Percentiles rank a stretch among this genome's conserved stretches.
These are phyloP conservation scores for Alcis repandata DNA, from an alignment of 2,888 invertebrate genomes.

Conservation along the genomic window DNA sequence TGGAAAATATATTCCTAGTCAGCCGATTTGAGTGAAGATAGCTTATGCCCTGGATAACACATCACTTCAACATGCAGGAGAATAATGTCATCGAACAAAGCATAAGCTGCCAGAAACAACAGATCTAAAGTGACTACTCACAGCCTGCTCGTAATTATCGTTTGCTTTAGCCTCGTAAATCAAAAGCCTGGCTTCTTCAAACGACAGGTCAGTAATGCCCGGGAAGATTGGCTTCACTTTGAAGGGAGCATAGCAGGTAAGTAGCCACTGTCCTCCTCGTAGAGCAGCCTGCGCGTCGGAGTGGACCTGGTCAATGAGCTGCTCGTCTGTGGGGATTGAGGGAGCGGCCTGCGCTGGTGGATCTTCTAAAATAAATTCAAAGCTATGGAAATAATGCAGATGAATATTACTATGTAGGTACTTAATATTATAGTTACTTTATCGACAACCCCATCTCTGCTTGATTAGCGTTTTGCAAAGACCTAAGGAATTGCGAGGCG, in stretches of 20 bases:
- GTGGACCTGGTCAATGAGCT: slow-evolving; percentile 76
- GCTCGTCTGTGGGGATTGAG: slow-evolving; percentile 62
- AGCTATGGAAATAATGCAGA: no score
- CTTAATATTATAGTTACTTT: no score
- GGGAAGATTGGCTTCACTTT: slow-evolving; percentile 91
- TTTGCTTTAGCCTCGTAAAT: slow-evolving; percentile 91
- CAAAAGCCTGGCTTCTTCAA: slow-evolving; percentile 92
- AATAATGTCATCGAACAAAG: no score
- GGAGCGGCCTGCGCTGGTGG: slow-evolving; percentile 47
- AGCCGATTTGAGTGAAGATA: no score
- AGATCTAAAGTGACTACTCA: slow-evolving; percentile 64
- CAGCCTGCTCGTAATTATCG: slow-evolving; percentile 89
- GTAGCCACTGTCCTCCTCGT: slow-evolving; percentile 92
- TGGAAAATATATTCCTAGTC: no score
- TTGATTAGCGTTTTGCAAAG: no score
- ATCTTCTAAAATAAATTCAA: slow-evolving; percentile 52
- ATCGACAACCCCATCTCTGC: no score
- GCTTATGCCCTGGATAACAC: no score
- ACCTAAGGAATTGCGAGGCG: no score
- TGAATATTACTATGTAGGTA: no score
- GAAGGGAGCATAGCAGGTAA: slow-evolving; percentile 92
- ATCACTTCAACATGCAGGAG: neutral
- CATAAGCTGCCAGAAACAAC: no score
- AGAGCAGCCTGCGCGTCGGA: slow-evolving; percentile 88
- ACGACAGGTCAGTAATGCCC: slow-evolving; percentile 90